Base-by-base conservation (phyloP, 2,113 vertebrate species). In the Argyrosomus japonicus region DNA sequence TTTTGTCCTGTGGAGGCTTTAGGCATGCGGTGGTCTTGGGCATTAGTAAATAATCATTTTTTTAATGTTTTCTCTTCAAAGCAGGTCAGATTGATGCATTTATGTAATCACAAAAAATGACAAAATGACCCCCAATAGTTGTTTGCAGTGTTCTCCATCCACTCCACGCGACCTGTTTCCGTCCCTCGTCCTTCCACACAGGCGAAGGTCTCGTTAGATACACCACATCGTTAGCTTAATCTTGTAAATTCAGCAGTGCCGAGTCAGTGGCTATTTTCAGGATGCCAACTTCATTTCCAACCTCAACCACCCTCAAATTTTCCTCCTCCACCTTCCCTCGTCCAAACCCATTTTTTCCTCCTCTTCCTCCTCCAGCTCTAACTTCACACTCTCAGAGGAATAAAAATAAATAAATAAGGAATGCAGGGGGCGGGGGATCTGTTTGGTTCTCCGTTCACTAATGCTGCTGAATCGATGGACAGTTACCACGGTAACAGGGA, bases 401-500 rank as follows among this genome's bases (percentile, higher is more conserved):
- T 36, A 36, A 36, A 75, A 82, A 77, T 67, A 79, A 81, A 88
- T 77, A 90, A 87, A 67, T 69, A 81, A 80, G 47, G 32, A 77
- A 75, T 32, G 54, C 54, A 9, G 68, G 51, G 48, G 71, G 82
- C 18, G n/a, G 84, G 67, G 50, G 58, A 86, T 83, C 77, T 25
- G 25, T 73, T 88, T 69, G 70, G 47, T 86, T 91, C 86, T 93
- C 77, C 58, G 70, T 93, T 91, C 89, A 86, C 89, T 93, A 88
- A 92, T 90, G 85, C 91, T 79, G 75, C 88, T 25, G 91, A 92
- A 93, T 84, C 88, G 27, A 90, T 90, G 87, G 87, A 89, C 88
- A 90, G 95, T 95, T 95, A 91, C 95, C 93, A 94, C 77, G 94
- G 94, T 93, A 95, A 95, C 95, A 91, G 83, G 87, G 79, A 94